Evolutionary conservation across 35 echinoderm and acorn worm species (phyloP).

Genomic region (Ophiothrix spiculata): DNA sequence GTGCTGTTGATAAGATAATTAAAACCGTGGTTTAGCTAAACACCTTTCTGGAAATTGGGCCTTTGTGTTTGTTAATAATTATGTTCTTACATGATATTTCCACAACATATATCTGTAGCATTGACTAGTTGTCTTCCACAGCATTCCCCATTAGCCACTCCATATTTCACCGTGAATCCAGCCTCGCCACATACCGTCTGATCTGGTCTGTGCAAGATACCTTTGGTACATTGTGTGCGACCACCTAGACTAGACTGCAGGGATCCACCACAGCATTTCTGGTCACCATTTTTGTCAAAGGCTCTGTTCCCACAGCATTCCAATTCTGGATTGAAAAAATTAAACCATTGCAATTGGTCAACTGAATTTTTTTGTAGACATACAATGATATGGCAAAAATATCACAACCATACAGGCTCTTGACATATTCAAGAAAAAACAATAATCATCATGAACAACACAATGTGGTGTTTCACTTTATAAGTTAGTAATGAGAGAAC

Average conservation of each 20-base stretch:
- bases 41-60: too few species aligned
- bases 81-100: slow-evolving; percentile 25
- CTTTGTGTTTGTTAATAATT: too few species aligned
- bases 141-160: neutral
- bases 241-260: neutral
- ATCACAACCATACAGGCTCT: too few species aligned
- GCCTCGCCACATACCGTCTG: slow-evolving; percentile 33
- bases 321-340: slow-evolving; percentile 19
- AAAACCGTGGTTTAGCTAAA: too few species aligned
- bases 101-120: slow-evolving; percentile 25
- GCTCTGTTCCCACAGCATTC: slow-evolving; percentile 37
- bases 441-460: too few species aligned
- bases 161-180: neutral
- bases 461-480: too few species aligned
- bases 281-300: neutral
- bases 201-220: neutral
- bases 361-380: too few species aligned
- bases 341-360: too few species aligned
- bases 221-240: slow-evolving; percentile 10
- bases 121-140: slow-evolving; percentile 30
- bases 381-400: too few species aligned
- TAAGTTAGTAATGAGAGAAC: too few species aligned
- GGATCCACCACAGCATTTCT: slow-evolving; percentile 13
- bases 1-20: too few species aligned
- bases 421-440: too few species aligned